A percentile compares a stretch with the other conserved stretches of the same genome.
phyloP scores from a whole-genome alignment of 2,113 vertebrate genomes.

The Silurus asotus region DNA sequence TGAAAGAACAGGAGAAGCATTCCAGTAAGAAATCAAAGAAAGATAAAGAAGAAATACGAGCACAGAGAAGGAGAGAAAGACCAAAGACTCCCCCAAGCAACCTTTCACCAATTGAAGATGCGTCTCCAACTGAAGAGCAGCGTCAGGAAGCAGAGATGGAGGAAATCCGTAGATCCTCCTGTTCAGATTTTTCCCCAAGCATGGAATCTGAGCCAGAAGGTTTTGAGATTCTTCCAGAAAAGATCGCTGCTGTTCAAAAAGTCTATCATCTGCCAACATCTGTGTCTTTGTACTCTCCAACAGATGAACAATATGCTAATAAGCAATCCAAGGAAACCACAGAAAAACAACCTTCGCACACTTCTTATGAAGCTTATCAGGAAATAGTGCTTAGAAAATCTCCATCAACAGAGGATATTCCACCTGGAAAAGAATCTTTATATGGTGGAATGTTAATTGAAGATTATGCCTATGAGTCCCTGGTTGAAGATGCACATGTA shows the following conservation, averaged over 20 bases:
- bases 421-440: slow-evolving; percentile 85
- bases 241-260: slow-evolving; percentile 92
- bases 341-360: slow-evolving; percentile 79
- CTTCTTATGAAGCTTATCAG: slow-evolving; percentile 92
- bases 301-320: slow-evolving; percentile 77
- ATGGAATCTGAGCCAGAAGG: slow-evolving; percentile 95
- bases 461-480: slow-evolving; percentile 92
- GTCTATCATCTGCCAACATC: slow-evolving; percentile 89
- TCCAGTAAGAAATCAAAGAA: slow-evolving; percentile 95
- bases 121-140: slow-evolving; percentile 94
- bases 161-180: slow-evolving; percentile 92
- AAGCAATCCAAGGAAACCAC: slow-evolving; percentile 62
- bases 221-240: slow-evolving; percentile 89
- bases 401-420: slow-evolving; percentile 77
- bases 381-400: slow-evolving; percentile 87
- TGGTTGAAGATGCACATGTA: slow-evolving; percentile 82
- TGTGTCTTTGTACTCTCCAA: slow-evolving; percentile 90
- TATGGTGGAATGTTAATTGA: slow-evolving; percentile 97
- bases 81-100: slow-evolving; percentile 94
- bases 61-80: slow-evolving; percentile 88
- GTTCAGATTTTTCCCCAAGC: slow-evolving; percentile 97
- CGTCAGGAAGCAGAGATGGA: slow-evolving; percentile 98
- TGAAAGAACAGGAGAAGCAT: slow-evolving; percentile 94
- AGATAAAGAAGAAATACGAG: slow-evolving; percentile 93
- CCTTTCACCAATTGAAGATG: slow-evolving; percentile 96